Base-by-base conservation (phyloP, 1,140 invertebrate genomes). In the Drosophila orosa region DNA sequence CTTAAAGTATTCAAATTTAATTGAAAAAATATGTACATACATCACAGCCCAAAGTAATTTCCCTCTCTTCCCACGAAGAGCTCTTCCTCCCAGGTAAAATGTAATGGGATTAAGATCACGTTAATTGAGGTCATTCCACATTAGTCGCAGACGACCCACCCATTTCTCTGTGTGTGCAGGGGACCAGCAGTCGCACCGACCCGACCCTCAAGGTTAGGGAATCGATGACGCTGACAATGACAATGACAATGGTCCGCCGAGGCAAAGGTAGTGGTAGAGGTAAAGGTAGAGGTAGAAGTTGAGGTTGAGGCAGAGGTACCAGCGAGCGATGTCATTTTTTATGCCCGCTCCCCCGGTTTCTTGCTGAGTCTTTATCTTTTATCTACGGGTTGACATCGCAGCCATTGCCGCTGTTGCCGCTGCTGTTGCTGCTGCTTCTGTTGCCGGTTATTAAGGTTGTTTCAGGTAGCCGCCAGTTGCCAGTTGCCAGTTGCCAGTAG, bases 301-400 rank as follows among this genome's bases (percentile, higher is more conserved):
- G 40, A 29, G 47, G 45, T 25, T 15, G n/a, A 58, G 54, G 52
- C 8, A 29, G 24, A 61, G 58, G 57, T 25, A 60, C 27, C 58
- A 12, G 17, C 48, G 66, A 65, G 48, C 68, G 68, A 74, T 59
- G 69, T 74, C 72, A 74, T 85, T 85, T 85, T 85, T 78, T 62
- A 80, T 85, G 60, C 68, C 68, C 35, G 65, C 58, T 54, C 27
- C 42, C 50, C 50, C 47, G 50, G 31, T 5, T 35, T 35, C 50
- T 54, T 54, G 74, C 78, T 71, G 69, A 47, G 55, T 62, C 80
- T 74, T 68, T 65, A 62, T 65, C 57, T 50, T 68, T 85, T 85
- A 85, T 85, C 81, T 69, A 65, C 52, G 50, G 47, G 82, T 66
- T 86, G 81, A 85, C 81, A 85, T 85, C 81, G 78, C 60, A 50